Evolutionary conservation across 35 echinoderm and acorn worm species (phyloP), one percentile per base, ranked within the genome.

Genomic region (Apostichopus californicus): DNA sequence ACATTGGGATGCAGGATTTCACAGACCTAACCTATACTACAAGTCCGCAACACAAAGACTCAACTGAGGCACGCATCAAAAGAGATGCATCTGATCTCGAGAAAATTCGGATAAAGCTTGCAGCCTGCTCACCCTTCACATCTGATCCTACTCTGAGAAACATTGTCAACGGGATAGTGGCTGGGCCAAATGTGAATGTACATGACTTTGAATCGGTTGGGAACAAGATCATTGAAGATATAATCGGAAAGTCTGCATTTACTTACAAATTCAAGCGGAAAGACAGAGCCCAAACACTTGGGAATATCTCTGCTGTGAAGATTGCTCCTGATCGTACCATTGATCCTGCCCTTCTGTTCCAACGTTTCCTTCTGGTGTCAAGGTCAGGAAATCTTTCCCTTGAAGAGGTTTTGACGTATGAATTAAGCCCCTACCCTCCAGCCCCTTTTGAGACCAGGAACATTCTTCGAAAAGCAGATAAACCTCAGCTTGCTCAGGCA

Each of bases 1-100:
- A 96, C 82, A 26, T 34, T 78, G 95, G 89, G 26, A 92, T 94
- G 92, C 92, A 96, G 78, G 92, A 91, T 57, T 90, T 95, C 57
- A 60, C 57, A 60, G 4, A 60, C 57, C 57, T 60, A 60, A 60
- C 57, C 80, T 93, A 95, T 75, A 73, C 54, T 9, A 95, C 94
- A 59, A 95, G 92, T 90, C 87, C 90, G 24, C 93, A 94, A 78
- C 90, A 92, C 55, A 91, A 92, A 92, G 89, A 92, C 1, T 77
- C 52, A 26, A 77, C 93, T 23, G 66, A 91, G 21, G 5, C 92
- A 87, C 56, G 75, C 26, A 78, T 88, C 18, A 64, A 59, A 9
- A 71, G 82, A 58, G 92, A 93, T 73, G 18, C 34, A n/a, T 65
- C 79, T 54, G 93, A 94, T 55, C 79, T 91, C 23, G 5, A 9